These are phyloP conservation scores for Abrostola tripartita DNA, from an alignment of 2,888 invertebrate genomes.

Conservation along the genomic window DNA sequence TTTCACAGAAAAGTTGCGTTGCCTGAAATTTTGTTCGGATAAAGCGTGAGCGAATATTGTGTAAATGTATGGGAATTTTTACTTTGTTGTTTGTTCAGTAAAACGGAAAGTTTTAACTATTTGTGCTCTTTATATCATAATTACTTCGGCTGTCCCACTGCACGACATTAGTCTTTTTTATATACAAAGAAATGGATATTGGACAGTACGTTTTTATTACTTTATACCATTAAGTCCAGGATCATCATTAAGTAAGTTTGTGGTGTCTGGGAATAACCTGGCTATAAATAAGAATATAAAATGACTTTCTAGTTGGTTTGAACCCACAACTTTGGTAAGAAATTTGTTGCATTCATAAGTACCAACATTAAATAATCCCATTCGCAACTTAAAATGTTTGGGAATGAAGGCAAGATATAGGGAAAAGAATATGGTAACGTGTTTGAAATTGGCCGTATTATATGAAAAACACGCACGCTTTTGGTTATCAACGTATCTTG, in stretches of 20 bases:
- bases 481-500: constrained; percentile 77
- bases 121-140: constrained; percentile 17
- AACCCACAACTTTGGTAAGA: no score
- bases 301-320: no score
- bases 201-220: no score
- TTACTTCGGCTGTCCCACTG: constrained; percentile 3
- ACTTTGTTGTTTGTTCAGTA: constrained; percentile 26
- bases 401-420: constrained; percentile 26
- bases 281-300: no score
- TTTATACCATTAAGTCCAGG: no score
- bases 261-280: no score
- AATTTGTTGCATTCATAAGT: neutral
- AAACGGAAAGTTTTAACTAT: constrained; percentile 13
- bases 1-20: constrained; percentile 38
- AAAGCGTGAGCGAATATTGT: constrained; percentile 32
- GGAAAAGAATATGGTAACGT: constrained; percentile 52
- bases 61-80: constrained; percentile 25
- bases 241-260: no score
- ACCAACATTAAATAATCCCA: constrained; percentile 3
- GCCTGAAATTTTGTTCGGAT: constrained; percentile 24
- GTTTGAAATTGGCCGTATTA: constrained; percentile 77
- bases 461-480: constrained; percentile 78
- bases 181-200: no score
- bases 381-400: constrained; percentile 32
- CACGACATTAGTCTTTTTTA: no score